These are phyloP conservation scores for Furnarius figulus DNA, from an alignment of 2,113 vertebrate genomes.

Conservation along the genomic window DNA sequence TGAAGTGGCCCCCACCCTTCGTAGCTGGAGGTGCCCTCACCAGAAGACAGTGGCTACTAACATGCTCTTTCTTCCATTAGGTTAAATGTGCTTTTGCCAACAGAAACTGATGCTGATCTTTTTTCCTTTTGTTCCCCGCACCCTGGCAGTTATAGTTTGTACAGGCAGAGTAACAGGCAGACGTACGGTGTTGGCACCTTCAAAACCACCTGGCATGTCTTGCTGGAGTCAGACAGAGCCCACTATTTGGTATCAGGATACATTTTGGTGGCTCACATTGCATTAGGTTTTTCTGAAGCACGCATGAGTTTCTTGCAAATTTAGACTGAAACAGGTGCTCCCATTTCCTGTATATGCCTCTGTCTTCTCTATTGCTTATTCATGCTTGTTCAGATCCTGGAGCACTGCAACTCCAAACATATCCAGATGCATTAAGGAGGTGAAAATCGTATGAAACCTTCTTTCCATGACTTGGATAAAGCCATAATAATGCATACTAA, in stretches of 20 bases:
- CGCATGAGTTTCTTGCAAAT: background rate
- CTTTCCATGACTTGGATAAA: background rate
- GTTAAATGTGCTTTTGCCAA: background rate
- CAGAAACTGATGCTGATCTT: background rate
- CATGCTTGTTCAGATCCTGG: background rate
- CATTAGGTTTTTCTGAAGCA: background rate
- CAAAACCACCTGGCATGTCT: background rate
- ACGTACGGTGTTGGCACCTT: background rate
- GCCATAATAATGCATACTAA: background rate
- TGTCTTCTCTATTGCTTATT: background rate
- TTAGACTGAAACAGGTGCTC: background rate
- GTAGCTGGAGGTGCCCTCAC: background rate
- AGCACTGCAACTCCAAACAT: background rate
- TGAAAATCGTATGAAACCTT: background rate
- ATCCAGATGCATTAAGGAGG: background rate
- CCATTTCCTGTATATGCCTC: background rate
- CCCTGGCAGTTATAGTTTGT: background rate
- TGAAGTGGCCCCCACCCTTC: accelerated
- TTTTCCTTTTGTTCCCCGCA: background rate
- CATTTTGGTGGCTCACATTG: background rate
- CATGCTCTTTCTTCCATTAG: background rate
- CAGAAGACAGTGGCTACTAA: background rate
- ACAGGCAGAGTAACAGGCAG: background rate
- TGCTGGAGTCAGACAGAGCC: background rate
- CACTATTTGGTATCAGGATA: background rate